Base-by-base conservation (phyloP, 1,140 invertebrate genomes). In the Thaumatotibia leucotreta region DNA sequence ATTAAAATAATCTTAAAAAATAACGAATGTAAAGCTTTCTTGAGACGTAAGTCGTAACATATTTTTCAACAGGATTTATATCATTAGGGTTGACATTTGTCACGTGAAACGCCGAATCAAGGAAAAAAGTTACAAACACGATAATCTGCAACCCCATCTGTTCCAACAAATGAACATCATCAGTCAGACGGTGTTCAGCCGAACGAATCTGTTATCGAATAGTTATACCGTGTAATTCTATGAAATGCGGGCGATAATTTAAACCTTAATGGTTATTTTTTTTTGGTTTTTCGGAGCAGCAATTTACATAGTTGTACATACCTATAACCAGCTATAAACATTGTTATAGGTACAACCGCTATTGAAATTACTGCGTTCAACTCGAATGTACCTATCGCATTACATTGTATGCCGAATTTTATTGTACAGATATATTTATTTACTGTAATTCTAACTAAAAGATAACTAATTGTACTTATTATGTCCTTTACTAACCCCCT, bases 91-190 rank as follows among this genome's bases (percentile, higher is more conserved):
- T 45, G n/a, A 39, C 24, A 50, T 61, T 61, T 33, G 50, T 32
- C 32, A 49, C 22, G 35, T 58, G 14, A 35, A 66, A 29, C 14
- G 45, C 52, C 39, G 29, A 52, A 64, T 64, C 50, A 71, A 69
- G 68, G 65, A 69, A 68, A 76, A 62, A 70, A 70, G 70, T 33
- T 63, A 61, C 58, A 31, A 50, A n/a, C 14, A n/a, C 50, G 67
- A 68, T 74, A 70, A 78, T 70, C 73, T 68, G 39, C 22, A 17
- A 65, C 61, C 63, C 62, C 69, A 69, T 70, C 70, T 70, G 68
- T 61, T n/a, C 11, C 66, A 66, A 79, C 68, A 75, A 74, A 79
- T 75, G 73, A 73, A 50, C 17, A 49, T 63, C 45, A 79, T 79
- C 74, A 76, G 68, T 79, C 75, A 77, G 61, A 45, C 52, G 52